Evolutionary conservation across 2,888 invertebrate genomes (phyloP).

Genomic region (Dasypolia templi): DNA sequence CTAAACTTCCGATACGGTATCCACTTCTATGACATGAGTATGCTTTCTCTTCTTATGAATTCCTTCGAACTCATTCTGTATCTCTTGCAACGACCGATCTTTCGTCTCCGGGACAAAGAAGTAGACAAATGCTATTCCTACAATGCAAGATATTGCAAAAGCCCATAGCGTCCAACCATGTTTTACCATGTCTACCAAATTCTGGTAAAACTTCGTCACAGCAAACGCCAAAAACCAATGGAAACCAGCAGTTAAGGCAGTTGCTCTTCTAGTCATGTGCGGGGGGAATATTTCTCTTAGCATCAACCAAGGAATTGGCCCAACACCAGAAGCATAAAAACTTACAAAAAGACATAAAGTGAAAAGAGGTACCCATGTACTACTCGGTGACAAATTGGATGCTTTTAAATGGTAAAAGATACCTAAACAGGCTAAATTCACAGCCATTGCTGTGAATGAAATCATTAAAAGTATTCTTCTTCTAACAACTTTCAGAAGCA

Average conservation of each 20-base stretch:
- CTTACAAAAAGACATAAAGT: slow-evolving; percentile 90
- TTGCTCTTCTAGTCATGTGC: slow-evolving; percentile 91
- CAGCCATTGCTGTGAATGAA: slow-evolving; percentile 90
- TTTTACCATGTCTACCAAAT: slow-evolving; percentile 89
- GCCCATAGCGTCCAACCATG: slow-evolving; percentile 92
- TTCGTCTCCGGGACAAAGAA: slow-evolving; percentile 93
- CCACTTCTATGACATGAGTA: slow-evolving; percentile 86
- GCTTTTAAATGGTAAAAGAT: slow-evolving; percentile 85
- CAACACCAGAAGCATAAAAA: slow-evolving; percentile 92
- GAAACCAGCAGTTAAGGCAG: slow-evolving; percentile 92
- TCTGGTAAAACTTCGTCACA: slow-evolving; percentile 91
- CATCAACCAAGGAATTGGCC: slow-evolving; percentile 94
- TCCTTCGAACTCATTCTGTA: slow-evolving; percentile 89
- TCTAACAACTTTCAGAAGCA: slow-evolving; percentile 91
- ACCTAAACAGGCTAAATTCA: slow-evolving; percentile 88
- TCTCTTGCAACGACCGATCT: slow-evolving; percentile 89
- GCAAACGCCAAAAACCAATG: slow-evolving; percentile 93
- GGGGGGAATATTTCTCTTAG: slow-evolving; percentile 92
- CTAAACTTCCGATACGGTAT: slow-evolving; percentile 80
- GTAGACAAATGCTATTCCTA: slow-evolving; percentile 91
- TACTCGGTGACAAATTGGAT: slow-evolving; percentile 69
- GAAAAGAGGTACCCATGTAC: slow-evolving; percentile 90
- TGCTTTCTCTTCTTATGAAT: slow-evolving; percentile 84
- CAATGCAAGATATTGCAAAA: slow-evolving; percentile 91
- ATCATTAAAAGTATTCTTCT: slow-evolving; percentile 91